Conservation (phyloP, 1,140 invertebrate species). For the Episyrphus balteatus region DNA sequence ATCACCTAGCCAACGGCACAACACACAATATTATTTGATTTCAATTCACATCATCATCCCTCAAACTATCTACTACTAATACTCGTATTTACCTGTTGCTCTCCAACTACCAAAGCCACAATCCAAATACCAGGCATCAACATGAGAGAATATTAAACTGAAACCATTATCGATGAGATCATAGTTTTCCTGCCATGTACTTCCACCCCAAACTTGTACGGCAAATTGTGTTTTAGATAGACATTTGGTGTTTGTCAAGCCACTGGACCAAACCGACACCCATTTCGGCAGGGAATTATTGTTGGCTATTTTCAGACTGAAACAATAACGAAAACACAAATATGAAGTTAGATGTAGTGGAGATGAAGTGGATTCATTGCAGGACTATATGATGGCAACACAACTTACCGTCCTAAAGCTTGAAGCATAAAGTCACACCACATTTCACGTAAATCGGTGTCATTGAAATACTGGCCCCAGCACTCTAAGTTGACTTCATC, state of each 20-base stretch:
- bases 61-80: background rate
- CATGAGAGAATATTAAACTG: slow-evolving; percentile 67
- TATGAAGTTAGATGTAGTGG: background rate
- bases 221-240: slow-evolving; percentile 46
- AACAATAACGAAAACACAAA: background rate
- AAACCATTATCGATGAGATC: slow-evolving; percentile 62
- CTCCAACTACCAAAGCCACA: slow-evolving; percentile 74
- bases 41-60: background rate
- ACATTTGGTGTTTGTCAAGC: slow-evolving; percentile 61
- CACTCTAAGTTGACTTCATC: slow-evolving; percentile 72
- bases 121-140: slow-evolving; percentile 76
- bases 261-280: slow-evolving; percentile 67
- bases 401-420: slow-evolving; percentile 40
- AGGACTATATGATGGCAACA: too few relatives aligned
- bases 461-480: slow-evolving; percentile 61
- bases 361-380: background rate
- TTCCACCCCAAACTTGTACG: slow-evolving; percentile 67
- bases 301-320: slow-evolving; percentile 49
- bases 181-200: slow-evolving; percentile 60
- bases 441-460: slow-evolving; percentile 59
- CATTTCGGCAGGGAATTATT: slow-evolving; percentile 48
- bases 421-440: slow-evolving; percentile 67
- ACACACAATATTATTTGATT: background rate
- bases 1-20: slow-evolving; percentile 35
- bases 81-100: slow-evolving; percentile 36